Evolutionary conservation across 2,888 invertebrate genomes (phyloP).

Genomic region (Drosophila koepferae): DNA sequence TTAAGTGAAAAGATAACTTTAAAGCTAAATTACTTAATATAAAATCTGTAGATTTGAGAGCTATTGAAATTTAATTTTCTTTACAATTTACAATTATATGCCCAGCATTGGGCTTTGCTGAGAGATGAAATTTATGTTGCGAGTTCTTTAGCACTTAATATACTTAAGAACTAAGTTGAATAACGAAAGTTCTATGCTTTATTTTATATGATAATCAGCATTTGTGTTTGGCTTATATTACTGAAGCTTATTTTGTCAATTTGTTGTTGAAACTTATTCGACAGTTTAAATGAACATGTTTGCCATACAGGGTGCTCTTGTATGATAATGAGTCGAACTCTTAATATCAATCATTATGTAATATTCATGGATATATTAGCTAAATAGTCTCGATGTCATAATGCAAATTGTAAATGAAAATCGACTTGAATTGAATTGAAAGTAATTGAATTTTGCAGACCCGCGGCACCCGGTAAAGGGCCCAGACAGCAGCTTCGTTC

Average conservation of each 20-base stretch:
- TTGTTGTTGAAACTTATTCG: conserved; percentile 2
- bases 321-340: too few species aligned
- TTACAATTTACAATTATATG: neutral
- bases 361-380: neutral
- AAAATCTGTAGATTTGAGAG: neutral
- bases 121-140: neutral
- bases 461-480: conserved; percentile 42
- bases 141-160: neutral
- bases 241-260: conserved; percentile 6
- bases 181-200: neutral
- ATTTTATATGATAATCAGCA: conserved; percentile 7
- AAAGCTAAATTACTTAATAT: neutral
- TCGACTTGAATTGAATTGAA: conserved; percentile 35
- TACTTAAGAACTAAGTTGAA: conserved; percentile 3
- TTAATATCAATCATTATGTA: neutral
- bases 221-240: neutral
- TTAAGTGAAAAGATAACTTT: neutral
- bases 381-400: neutral
- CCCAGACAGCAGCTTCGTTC: conserved; percentile 24
- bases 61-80: neutral
- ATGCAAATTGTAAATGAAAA: conserved; percentile 29
- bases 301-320: conserved; percentile 11
- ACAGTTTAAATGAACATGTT: neutral
- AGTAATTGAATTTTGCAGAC: conserved; percentile 15
- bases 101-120: neutral